Conservation (phyloP, 2,888 invertebrate genomes). For the Camponotus fellah region DNA sequence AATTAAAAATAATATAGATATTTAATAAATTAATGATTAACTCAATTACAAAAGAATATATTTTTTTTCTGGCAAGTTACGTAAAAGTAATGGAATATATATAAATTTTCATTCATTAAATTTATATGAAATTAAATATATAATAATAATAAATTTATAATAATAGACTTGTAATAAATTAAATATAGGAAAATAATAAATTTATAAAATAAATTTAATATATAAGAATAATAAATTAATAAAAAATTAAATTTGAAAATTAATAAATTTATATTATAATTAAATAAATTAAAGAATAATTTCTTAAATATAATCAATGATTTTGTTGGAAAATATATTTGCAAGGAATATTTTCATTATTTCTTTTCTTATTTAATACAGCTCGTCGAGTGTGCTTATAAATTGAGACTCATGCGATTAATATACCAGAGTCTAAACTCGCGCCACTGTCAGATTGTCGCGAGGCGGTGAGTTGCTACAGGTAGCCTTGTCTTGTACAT, state of each 20-base stretch:
- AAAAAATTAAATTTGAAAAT: too few species aligned
- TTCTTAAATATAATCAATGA: not conserved
- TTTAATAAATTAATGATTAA: not conserved
- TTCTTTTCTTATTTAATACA: not conserved
- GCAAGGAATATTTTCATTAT: not conserved
- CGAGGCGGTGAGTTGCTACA: constrained; percentile 73
- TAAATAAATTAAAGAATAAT: too few species aligned
- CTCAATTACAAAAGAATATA: not conserved
- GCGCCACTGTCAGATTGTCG: constrained; percentile 57
- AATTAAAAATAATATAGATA: not conserved
- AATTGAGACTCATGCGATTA: not conserved
- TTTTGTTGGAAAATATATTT: not conserved
- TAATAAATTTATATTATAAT: too few species aligned
- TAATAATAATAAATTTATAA: too few species aligned
- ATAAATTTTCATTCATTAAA: constrained; percentile 1
- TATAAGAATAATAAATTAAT: too few species aligned
- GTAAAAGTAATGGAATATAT: not conserved
- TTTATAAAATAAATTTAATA: too few species aligned
- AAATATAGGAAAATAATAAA: too few species aligned
- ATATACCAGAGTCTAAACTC: constrained; percentile 56
- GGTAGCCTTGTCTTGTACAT: constrained; percentile 61
- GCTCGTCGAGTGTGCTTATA: not conserved
- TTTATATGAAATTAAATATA: not conserved
- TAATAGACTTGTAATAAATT: too few species aligned
- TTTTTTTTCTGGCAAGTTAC: constrained; percentile 4